Base-by-base conservation (phyloP, 2,888 invertebrate species). In the Morpho deidamia region DNA sequence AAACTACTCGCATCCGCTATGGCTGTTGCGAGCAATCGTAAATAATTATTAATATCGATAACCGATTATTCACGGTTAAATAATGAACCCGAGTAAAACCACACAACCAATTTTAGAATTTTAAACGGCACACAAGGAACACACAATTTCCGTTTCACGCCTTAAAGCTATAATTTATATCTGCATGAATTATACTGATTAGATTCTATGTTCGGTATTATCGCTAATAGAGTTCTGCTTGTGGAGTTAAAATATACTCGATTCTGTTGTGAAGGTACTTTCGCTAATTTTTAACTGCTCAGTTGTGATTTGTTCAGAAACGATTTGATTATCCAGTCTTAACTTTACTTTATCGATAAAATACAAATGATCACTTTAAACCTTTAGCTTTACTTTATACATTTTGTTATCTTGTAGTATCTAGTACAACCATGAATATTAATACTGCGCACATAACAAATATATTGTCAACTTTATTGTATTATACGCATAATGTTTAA, bases 31-130 rank as follows among this genome's bases (percentile, higher is more conserved):
- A 56, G 74, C 76, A 81, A 84, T 83, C 83, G 83, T 83, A 80
- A 85, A 87, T 88, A 83, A 87, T 86, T 84, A 84, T 78, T 66
- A 74, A 80, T 81, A 83, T 81, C 76, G 81, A 79, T 81, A 81
- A 76, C 76, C 70, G 71, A 71, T 74, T 62, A 63, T 61, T 53
- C 58, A 62, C 51, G 58, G 61, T 53, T 61, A 56, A 62, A 62
- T 65, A 60, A 61, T 59, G 50, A 5, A 23, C 51, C 56, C 52
- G 44, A 53, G 57, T 56, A 55, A 57, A 62, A 47, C 57, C 53
- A 53, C 53, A 53, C 55, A 60, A 59, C 56, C 59, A 60, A 58
- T 55, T 62, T 62, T 45, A 57, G 55, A 63, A 58, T 56, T 58
- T 55, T 60, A 59, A 58, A 61, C 58, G 58, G 72, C 74, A 71